phyloP scores from a whole-genome alignment of 2,113 vertebrate species.

The Tichodroma muraria region DNA sequence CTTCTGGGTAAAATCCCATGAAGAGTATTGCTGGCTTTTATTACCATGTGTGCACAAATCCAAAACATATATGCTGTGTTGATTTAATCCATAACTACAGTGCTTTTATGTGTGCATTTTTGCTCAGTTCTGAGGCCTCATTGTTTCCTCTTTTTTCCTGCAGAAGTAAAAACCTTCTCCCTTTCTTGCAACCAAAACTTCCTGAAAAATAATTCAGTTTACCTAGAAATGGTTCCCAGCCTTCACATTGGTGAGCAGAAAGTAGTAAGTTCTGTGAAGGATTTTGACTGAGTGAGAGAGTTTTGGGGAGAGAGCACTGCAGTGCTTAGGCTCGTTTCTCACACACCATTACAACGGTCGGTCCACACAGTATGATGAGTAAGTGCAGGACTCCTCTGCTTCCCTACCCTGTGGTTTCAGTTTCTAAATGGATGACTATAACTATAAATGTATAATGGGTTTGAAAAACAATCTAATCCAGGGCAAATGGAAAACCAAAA shows the following conservation, averaged over 20 bases:
- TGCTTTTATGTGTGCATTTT: not conserved
- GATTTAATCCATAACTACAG: not conserved
- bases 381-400: not conserved
- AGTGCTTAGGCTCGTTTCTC: not conserved
- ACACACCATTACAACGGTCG: accelerated
- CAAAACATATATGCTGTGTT: not conserved
- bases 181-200: not conserved
- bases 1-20: constrained; percentile 11
- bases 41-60: not conserved
- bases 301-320: not conserved
- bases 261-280: not conserved
- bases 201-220: not conserved
- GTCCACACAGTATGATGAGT: not conserved
- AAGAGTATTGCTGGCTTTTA: constrained; percentile 30
- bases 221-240: not conserved
- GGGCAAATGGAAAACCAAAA: constrained; percentile 24
- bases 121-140: not conserved
- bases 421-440: not conserved
- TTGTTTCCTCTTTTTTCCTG: not conserved
- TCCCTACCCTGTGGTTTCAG: not conserved
- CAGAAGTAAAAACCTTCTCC: not conserved
- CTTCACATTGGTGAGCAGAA: not conserved
- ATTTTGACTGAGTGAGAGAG: not conserved
- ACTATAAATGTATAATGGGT: not conserved
- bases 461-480: constrained; percentile 6